Evolutionary conservation across 2,888 invertebrate species (phyloP).

Genomic region (Yponomeuta cagnagella): DNA sequence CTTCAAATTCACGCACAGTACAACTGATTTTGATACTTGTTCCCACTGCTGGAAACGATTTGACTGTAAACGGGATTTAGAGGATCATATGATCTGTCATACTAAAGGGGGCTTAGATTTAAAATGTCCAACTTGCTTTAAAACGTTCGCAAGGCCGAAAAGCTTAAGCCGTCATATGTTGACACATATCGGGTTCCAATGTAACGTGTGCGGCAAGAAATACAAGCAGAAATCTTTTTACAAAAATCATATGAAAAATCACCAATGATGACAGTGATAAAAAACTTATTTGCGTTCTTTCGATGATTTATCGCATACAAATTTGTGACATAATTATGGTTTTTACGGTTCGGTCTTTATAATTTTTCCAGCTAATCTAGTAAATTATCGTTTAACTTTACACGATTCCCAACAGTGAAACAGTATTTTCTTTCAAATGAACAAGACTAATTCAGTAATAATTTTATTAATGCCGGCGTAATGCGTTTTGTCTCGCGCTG

Average conservation of each 20-base stretch:
- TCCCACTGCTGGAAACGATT: conserved; percentile 7
- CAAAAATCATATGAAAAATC: background rate
- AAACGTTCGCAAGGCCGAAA: conserved; percentile 40
- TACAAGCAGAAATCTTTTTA: conserved; percentile 1
- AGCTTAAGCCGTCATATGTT: conserved; percentile 36
- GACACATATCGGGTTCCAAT: conserved; percentile 42
- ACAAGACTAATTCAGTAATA: no score
- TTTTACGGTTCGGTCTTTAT: no score
- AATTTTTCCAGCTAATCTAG: no score
- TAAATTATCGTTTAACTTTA: no score
- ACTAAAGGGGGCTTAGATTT: conserved; percentile 37
- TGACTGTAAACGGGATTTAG: conserved; percentile 7
- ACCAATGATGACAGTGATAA: background rate
- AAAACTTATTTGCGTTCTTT: background rate
- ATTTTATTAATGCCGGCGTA: no score
- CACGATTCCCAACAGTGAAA: no score
- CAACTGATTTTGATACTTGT: background rate
- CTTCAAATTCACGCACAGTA: background rate
- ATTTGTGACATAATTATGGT: no score
- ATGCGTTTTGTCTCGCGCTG: no score
- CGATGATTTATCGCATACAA: background rate
- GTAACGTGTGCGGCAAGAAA: conserved; percentile 3
- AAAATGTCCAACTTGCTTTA: conserved; percentile 39
- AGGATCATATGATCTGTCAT: conserved; percentile 40
- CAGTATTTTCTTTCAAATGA: no score